These are phyloP conservation scores for Balearica regulorum DNA, from an alignment of 2,797 vertebrate genomes.

Conservation along the genomic window DNA sequence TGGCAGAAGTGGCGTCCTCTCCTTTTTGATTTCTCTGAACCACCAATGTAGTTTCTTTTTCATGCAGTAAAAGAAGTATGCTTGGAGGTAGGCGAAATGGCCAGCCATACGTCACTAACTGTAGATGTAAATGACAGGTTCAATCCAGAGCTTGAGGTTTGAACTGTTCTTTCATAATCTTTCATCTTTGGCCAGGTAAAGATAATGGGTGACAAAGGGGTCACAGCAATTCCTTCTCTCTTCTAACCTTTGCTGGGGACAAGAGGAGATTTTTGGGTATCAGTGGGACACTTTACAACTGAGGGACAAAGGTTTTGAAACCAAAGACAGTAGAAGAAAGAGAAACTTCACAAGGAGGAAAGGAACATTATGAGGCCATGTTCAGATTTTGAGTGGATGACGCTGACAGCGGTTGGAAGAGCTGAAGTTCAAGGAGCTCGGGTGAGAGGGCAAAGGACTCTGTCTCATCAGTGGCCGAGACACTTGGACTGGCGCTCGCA, in stretches of 20 bases:
- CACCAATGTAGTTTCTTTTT: not conserved
- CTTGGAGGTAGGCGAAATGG: not conserved
- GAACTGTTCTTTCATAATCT: not conserved
- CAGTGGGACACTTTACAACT: not conserved
- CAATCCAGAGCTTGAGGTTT: not conserved
- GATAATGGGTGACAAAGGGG: not conserved
- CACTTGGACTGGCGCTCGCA: not conserved
- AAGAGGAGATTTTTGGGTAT: not conserved
- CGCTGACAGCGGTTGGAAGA: not conserved
- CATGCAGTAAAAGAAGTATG: not conserved
- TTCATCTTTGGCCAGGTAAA: not conserved
- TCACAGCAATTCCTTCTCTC: not conserved
- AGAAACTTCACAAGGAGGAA: not conserved
- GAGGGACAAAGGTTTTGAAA: not conserved
- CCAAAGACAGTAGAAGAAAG: not conserved
- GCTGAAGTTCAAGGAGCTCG: conserved; percentile 25
- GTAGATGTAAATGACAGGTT: not conserved
- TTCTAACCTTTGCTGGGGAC: not conserved
- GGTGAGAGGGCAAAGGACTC: conserved; percentile 17
- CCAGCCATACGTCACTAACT: not conserved
- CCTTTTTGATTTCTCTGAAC: not conserved
- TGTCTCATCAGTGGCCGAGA: not conserved
- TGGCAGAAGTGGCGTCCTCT: not conserved
- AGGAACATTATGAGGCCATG: not conserved
- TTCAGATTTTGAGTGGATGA: conserved; percentile 1